These are phyloP conservation scores for Tamandua tetradactyla DNA, from an alignment of 2,797 vertebrate species.

Conservation along the genomic window DNA sequence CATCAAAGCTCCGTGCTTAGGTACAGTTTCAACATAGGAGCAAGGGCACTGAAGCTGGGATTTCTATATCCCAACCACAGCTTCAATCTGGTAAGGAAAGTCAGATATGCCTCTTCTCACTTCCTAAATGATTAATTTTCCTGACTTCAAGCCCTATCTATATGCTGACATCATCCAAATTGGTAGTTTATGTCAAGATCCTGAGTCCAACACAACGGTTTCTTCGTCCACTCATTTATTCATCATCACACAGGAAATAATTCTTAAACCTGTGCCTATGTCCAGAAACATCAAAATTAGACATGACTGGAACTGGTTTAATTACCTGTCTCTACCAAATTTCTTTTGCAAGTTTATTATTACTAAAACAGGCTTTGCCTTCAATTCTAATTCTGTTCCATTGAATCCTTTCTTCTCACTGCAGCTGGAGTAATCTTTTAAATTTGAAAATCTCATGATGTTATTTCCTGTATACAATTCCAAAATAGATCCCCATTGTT, in stretches of 20 bases:
- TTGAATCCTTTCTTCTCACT: neutral
- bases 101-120: neutral
- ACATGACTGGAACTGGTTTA: neutral
- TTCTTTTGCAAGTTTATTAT: neutral
- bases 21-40: neutral
- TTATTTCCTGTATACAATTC: neutral
- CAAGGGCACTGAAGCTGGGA: neutral
- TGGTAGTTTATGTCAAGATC: neutral
- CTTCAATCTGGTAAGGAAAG: neutral
- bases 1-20: neutral
- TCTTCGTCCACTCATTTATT: neutral
- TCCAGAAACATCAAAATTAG: neutral
- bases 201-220: neutral
- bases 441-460: neutral
- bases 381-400: neutral
- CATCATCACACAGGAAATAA: neutral
- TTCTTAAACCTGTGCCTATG: neutral
- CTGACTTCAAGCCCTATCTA: neutral
- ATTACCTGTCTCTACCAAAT: neutral
- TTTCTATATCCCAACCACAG: neutral
- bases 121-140: neutral
- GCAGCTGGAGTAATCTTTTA: neutral
- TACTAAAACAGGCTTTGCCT: neutral
- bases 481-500: neutral
- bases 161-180: neutral